phyloP scores from a whole-genome alignment of 2,797 vertebrate genomes.

The Phoebastria nigripes region DNA sequence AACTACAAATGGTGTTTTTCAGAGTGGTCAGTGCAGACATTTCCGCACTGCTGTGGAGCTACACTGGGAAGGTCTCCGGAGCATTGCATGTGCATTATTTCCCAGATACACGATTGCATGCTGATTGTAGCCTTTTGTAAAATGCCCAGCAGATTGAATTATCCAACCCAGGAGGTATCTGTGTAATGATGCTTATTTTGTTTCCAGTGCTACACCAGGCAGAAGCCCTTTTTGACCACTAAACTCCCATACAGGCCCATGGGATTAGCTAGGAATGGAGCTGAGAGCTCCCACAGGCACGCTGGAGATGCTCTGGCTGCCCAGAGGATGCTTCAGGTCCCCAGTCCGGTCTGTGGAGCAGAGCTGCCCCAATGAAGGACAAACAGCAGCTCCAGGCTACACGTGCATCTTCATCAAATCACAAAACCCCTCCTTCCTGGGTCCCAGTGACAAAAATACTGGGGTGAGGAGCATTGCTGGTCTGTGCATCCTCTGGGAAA shows the following conservation, averaged over 20 bases:
- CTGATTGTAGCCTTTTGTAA: background rate
- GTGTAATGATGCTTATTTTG: background rate
- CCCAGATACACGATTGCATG: background rate
- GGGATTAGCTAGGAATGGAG: background rate
- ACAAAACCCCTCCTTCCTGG: background rate
- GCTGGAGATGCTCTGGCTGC: background rate
- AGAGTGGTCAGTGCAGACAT: background rate
- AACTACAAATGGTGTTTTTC: background rate
- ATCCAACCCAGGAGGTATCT: background rate
- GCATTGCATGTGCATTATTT: background rate
- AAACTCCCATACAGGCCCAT: accelerated
- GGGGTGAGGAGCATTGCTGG: background rate
- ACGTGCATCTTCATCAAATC: background rate
- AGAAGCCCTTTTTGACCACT: background rate
- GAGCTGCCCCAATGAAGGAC: background rate
- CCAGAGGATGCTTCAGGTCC: background rate
- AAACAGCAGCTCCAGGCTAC: background rate
- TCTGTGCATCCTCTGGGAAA: background rate
- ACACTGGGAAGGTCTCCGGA: background rate
- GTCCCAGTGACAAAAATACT: background rate
- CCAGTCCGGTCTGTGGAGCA: background rate
- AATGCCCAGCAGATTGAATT: background rate
- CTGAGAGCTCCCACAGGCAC: background rate
- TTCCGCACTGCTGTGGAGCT: background rate
- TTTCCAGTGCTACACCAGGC: background rate